Evolutionary conservation across 2,888 invertebrate genomes (phyloP).

Genomic region (Phaonia tiefii): DNA sequence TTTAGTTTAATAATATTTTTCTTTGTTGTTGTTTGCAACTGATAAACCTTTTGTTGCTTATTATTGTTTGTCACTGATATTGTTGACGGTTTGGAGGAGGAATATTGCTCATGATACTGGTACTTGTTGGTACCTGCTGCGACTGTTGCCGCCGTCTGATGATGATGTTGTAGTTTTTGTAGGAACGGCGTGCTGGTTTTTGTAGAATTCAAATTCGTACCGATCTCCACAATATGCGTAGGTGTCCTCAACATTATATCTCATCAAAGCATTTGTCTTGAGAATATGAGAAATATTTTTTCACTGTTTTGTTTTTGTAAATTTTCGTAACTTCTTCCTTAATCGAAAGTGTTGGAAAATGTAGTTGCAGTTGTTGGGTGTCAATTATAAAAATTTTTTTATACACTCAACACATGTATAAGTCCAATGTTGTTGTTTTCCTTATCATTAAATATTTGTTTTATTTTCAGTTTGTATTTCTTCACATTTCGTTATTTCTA

Average conservation of each 20-base stretch:
- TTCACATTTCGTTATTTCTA: conserved; percentile 32
- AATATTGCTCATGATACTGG: conserved; percentile 63
- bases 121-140: conserved; percentile 62
- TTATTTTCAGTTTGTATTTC: conserved; percentile 16
- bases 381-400: not conserved
- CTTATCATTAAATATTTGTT: conserved; percentile 39
- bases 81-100: conserved; percentile 40
- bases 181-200: conserved; percentile 66
- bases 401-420: too few species aligned
- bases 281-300: conserved; percentile 30
- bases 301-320: conserved; percentile 29
- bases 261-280: conserved; percentile 58
- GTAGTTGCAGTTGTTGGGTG: conserved; percentile 8
- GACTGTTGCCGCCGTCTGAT: conserved; percentile 4
- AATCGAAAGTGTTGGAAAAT: conserved; percentile 31
- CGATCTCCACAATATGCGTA: conserved; percentile 81
- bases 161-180: conserved; percentile 64
- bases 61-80: conserved; percentile 39
- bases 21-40: conserved; percentile 60
- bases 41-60: conserved; percentile 65
- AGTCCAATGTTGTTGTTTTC: conserved; percentile 18
- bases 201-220: conserved; percentile 74
- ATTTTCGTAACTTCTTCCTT: conserved; percentile 12
- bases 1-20: conserved; percentile 55
- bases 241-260: conserved; percentile 82